A percentile compares a stretch with the other conserved stretches of the same genome.
phyloP scores from a whole-genome alignment of 2,113 vertebrate genomes.

The Nycticryphes semicollaris region DNA sequence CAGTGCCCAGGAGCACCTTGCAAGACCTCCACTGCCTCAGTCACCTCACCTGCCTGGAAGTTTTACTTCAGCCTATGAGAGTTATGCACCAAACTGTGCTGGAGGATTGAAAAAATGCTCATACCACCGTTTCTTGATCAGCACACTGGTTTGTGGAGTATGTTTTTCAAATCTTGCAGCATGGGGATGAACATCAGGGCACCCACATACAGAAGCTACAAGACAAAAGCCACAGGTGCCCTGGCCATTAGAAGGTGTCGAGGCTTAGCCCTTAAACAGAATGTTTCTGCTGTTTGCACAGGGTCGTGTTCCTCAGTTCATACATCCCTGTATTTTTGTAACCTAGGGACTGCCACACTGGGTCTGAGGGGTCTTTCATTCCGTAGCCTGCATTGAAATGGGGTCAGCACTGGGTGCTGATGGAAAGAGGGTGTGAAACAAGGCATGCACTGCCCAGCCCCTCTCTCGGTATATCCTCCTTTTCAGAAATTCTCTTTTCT shows the following conservation, averaged over 20 bases:
- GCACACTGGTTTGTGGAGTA: neutral
- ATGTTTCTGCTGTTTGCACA: neutral
- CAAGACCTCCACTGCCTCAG: neutral
- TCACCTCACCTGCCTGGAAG: neutral
- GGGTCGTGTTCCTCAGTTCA: neutral
- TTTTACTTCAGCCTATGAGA: neutral
- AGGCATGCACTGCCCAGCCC: neutral
- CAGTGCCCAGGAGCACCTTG: neutral
- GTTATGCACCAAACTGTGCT: neutral
- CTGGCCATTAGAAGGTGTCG: neutral
- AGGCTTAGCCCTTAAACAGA: neutral
- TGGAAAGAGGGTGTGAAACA: neutral
- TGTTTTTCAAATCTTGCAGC: neutral
- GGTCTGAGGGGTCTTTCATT: neutral
- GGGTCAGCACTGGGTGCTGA: neutral
- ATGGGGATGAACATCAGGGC: neutral
- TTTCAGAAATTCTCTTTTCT: neutral
- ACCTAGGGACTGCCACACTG: neutral
- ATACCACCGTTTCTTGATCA: neutral
- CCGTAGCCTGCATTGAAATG: neutral
- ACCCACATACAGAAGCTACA: neutral
- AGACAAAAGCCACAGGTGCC: neutral
- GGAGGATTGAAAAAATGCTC: neutral
- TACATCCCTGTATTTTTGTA: neutral
- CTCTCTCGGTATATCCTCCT: rapidly evolving